These are phyloP conservation scores for Origma solitaria DNA, from an alignment of 2,113 vertebrate species.

Conservation along the genomic window DNA sequence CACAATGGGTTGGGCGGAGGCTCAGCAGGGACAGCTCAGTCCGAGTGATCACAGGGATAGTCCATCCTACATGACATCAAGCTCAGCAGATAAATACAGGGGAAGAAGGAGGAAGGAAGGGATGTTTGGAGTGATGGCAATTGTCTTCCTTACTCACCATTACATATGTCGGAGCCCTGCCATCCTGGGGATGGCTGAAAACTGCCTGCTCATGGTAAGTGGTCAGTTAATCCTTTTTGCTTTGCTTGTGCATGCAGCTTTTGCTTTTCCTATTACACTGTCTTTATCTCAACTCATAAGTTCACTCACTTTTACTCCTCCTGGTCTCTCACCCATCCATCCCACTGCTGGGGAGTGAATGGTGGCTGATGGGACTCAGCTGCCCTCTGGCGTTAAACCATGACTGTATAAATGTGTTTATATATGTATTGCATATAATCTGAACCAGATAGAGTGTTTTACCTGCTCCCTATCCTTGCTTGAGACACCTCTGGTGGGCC, in stretches of 20 bases:
- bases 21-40: background rate
- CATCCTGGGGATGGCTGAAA: background rate
- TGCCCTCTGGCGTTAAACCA: background rate
- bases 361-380: background rate
- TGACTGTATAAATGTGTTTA: background rate
- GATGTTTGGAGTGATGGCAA: fast-evolving
- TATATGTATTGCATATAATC: background rate
- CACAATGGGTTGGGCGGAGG: background rate
- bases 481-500: background rate
- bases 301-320: background rate
- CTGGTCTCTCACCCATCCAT: background rate
- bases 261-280: background rate
- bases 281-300: background rate
- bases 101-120: background rate
- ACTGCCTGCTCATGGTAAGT: background rate
- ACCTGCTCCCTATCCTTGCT: background rate
- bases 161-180: background rate
- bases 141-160: background rate
- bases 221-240: background rate
- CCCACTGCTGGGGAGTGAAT: no score
- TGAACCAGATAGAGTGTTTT: background rate
- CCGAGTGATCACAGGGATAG: background rate
- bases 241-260: background rate
- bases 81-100: background rate
- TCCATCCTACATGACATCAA: background rate